Evolutionary conservation across 2,888 invertebrate genomes (phyloP), one percentile per base, ranked within the genome.

Genomic region (Pheosia gnoma): DNA sequence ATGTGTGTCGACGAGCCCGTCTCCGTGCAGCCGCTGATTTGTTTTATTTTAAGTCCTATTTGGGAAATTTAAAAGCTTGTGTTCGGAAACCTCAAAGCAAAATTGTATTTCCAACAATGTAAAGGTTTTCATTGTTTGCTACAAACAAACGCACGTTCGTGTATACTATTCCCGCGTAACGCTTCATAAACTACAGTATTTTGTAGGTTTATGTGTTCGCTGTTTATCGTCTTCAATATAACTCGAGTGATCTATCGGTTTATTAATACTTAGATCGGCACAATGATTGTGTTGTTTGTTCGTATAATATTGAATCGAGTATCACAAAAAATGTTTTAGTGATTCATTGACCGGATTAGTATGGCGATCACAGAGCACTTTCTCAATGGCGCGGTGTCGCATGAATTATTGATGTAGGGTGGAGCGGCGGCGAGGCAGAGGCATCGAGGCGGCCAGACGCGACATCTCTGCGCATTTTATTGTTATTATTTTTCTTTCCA

Each of bases 331-430:
- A 84, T 83, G 80, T 84, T 85, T 85, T 84, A 86, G 82, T 82
- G 84, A 88, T 87, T 87, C 86, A 86, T 84, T 82, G 80, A 79
- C 74, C 78, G 83, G 88, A 91, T 93, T 91, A 89, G 91, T 92
- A 93, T 92, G 83, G 82, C 88, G 88, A 88, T 89, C 92, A 90
- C 91, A 90, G 83, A 89, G 87, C 86, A 91, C 92, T 93, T 91
- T 92, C 92, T 91, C 92, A 91, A 93, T 92, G 92, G 90, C 82
- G 86, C 89, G 89, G 84, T 87, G 88, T 83, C 77, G 74, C 84
- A 91, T 93, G 93, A 90, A 93, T 93, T 89, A 93, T 93, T 89
- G 83, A 92, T 91, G 87, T 74, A 76, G 79, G 78, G 75, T 69
- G 77, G 77, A 78, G 77, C 78, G 25, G 51, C 25, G 10, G 10